Conservation (phyloP, 1,140 invertebrate species). For the Brachionus sp. region DNA sequence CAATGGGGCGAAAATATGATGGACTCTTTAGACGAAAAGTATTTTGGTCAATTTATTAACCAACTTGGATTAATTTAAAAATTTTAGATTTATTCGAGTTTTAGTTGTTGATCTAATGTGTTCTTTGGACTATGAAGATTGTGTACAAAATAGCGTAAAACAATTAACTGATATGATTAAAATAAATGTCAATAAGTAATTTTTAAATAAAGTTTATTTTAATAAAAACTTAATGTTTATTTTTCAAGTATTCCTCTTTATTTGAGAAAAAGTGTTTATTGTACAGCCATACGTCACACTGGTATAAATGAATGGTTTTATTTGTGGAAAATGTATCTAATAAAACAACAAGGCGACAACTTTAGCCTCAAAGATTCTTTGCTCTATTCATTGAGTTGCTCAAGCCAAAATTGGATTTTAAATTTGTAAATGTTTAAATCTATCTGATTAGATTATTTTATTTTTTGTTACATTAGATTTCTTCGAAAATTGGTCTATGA, state of each 20-base stretch:
- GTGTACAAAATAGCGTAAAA: constrained; percentile 43
- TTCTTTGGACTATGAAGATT: constrained; percentile 40
- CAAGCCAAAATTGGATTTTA: constrained; percentile 40
- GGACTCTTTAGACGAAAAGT: constrained; percentile 41
- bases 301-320: constrained; percentile 44
- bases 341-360: background rate
- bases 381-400: constrained; percentile 33
- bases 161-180: constrained; percentile 41
- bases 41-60: background rate
- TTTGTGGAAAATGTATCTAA: constrained; percentile 20
- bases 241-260: constrained; percentile 35
- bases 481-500: constrained; percentile 36
- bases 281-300: constrained; percentile 38
- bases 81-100: constrained; percentile 7
- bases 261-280: constrained; percentile 41
- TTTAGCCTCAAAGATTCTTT: background rate
- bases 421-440: too few relatives aligned
- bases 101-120: constrained; percentile 36
- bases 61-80: background rate
- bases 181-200: constrained; percentile 43
- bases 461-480: background rate
- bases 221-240: background rate
- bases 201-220: background rate
- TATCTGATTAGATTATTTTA: too few relatives aligned
- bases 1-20: constrained; percentile 42